Conservation (phyloP, 2,797 vertebrate genomes). For the Xerus rutilus region DNA sequence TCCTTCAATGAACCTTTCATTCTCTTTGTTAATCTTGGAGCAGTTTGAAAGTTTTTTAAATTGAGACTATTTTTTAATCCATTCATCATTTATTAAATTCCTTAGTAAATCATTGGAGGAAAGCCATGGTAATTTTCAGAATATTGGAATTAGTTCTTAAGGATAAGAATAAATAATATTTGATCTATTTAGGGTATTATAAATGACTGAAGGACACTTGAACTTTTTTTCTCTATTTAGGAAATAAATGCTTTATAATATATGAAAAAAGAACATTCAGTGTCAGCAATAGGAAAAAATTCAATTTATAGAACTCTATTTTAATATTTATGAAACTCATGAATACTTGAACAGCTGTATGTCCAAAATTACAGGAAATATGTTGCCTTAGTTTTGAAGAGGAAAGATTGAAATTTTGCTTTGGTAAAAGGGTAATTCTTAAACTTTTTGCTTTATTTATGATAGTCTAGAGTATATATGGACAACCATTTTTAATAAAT, state of each 20-base stretch:
- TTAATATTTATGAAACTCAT: conserved; percentile 73
- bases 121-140: conserved; percentile 61
- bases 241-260: conserved; percentile 60
- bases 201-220: conserved; percentile 13
- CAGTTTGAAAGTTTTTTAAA: conserved; percentile 75
- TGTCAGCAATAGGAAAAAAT: conserved; percentile 46
- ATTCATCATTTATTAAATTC: conserved; percentile 63
- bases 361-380: conserved; percentile 73
- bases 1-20: conserved; percentile 77
- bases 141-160: conserved; percentile 53
- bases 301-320: conserved; percentile 65
- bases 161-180: conserved; percentile 53
- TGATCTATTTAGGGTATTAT: conserved; percentile 45
- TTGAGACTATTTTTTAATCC: conserved; percentile 57
- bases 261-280: conserved; percentile 53
- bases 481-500: conserved; percentile 62
- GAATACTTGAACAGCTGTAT: conserved; percentile 75
- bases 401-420: conserved; percentile 53
- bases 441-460: conserved; percentile 69
- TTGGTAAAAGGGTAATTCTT: conserved; percentile 60
- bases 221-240: conserved; percentile 11
- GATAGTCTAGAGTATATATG: neutral
- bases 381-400: conserved; percentile 72
- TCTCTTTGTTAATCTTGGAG: conserved; percentile 76
- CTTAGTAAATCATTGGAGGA: conserved; percentile 32